Conservation (phyloP, 2,113 vertebrate genomes). For the Tyto alba region DNA sequence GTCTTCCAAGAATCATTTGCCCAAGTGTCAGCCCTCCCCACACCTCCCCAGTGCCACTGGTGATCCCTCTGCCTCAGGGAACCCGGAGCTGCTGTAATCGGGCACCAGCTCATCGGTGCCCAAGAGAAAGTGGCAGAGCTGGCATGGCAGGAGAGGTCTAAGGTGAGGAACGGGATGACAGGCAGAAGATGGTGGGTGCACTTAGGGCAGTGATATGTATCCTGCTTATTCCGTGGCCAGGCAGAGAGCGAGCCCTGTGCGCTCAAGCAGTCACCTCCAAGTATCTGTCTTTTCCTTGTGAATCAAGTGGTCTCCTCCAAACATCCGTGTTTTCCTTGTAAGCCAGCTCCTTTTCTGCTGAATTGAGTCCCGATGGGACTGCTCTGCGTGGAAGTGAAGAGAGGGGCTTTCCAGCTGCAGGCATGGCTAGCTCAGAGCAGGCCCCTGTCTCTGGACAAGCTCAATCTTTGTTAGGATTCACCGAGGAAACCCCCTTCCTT, state of each 20-base stretch:
- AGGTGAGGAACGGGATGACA: background rate
- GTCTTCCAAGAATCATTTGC: background rate
- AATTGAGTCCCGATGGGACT: background rate
- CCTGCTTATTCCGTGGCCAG: accelerated
- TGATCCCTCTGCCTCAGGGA: background rate
- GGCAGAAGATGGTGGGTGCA: background rate
- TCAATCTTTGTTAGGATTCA: background rate
- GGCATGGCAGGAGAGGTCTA: background rate
- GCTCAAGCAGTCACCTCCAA: background rate
- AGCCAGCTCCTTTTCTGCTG: background rate
- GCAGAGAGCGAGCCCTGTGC: background rate
- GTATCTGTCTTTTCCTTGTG: background rate
- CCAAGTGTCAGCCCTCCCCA: background rate
- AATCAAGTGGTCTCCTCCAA: background rate
- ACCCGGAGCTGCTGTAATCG: background rate
- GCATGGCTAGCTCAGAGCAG: background rate
- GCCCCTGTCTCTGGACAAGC: background rate
- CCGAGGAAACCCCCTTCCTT: background rate
- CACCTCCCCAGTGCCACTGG: background rate
- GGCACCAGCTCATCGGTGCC: background rate
- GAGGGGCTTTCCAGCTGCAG: constrained; percentile 13
- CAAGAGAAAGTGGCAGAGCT: background rate
- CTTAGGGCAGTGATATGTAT: background rate
- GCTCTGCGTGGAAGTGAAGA: background rate
- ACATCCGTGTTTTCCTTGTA: background rate